phyloP scores from a whole-genome alignment of 2,888 invertebrate species.

The Drosophila flavopinicola region DNA sequence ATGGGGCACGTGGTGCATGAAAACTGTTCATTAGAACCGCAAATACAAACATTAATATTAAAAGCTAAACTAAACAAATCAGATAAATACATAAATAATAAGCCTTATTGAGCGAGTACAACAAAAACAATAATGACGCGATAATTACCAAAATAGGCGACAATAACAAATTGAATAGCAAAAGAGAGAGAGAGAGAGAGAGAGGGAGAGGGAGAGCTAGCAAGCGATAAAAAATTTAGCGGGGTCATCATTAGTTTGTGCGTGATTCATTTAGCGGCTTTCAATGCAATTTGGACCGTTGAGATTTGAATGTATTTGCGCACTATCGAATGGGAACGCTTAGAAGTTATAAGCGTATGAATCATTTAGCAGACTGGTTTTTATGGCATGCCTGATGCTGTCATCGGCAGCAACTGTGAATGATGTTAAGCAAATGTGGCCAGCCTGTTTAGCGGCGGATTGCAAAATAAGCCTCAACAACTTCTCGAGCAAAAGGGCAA shows the following conservation, averaged over 20 bases:
- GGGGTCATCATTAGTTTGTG: constrained; percentile 32
- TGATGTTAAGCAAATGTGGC: constrained; percentile 44
- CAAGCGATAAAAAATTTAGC: constrained; percentile 33
- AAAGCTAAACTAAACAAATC: constrained; percentile 47
- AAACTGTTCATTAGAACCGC: constrained; percentile 53
- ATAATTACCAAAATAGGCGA: constrained; percentile 72
- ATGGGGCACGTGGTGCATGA: constrained; percentile 50
- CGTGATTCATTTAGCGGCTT: constrained; percentile 45
- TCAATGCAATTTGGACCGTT: constrained; percentile 48
- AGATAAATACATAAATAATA: constrained; percentile 54
- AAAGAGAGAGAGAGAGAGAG: constrained; percentile 4
- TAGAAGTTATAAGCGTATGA: constrained; percentile 35
- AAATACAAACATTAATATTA: constrained; percentile 46
- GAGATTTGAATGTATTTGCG: constrained; percentile 27
- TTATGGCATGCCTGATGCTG: constrained; percentile 35
- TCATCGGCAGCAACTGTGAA: constrained; percentile 49
- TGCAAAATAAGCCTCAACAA: constrained; percentile 47
- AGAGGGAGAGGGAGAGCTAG: constrained; percentile 14
- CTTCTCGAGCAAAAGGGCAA: constrained; percentile 38
- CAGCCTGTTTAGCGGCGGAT: constrained; percentile 5
- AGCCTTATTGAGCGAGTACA: constrained; percentile 28
- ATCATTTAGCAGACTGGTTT: constrained; percentile 53
- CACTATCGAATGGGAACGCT: constrained; percentile 17
- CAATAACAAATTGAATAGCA: constrained; percentile 11
- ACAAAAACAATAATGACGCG: constrained; percentile 55